Conservation (phyloP, 2,888 invertebrate genomes). For the Limnephilus lunatus region DNA sequence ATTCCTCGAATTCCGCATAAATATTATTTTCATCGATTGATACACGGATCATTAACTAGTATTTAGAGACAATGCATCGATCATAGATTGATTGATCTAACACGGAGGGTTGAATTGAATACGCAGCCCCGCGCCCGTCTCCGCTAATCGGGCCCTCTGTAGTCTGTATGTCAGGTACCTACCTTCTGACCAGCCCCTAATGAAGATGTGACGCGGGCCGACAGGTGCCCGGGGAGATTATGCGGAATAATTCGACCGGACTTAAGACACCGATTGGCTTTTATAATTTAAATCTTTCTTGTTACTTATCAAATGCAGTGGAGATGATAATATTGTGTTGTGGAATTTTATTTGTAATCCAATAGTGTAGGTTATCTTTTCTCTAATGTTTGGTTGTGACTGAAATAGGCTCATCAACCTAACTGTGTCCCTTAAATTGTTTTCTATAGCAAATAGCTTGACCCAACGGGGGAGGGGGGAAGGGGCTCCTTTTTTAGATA, state of each 20-base stretch:
- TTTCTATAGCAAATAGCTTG: too few species aligned
- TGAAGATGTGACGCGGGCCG: constrained; percentile 20
- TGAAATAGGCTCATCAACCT: too few species aligned
- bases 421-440: too few species aligned
- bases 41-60: too few species aligned
- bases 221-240: constrained; percentile 46
- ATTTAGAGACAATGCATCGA: background rate
- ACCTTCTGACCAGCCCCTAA: background rate
- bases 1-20: too few species aligned
- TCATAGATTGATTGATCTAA: background rate
- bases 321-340: background rate
- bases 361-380: background rate
- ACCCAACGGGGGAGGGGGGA: too few species aligned
- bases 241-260: constrained; percentile 47
- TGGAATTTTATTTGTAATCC: background rate
- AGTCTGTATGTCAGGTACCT: background rate
- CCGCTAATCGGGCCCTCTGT: background rate
- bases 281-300: constrained; percentile 17
- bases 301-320: background rate
- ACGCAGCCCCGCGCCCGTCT: background rate
- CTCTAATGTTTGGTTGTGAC: background rate
- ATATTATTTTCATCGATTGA: too few species aligned
- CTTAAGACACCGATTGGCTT: constrained; percentile 49
- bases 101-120: background rate
- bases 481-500: too few species aligned